A percentile compares a stretch with the other conserved stretches of the same genome.
These are phyloP conservation scores for Trididemnum nubilum DNA, from an alignment of 23 tunicate species.

Conservation along the genomic window DNA sequence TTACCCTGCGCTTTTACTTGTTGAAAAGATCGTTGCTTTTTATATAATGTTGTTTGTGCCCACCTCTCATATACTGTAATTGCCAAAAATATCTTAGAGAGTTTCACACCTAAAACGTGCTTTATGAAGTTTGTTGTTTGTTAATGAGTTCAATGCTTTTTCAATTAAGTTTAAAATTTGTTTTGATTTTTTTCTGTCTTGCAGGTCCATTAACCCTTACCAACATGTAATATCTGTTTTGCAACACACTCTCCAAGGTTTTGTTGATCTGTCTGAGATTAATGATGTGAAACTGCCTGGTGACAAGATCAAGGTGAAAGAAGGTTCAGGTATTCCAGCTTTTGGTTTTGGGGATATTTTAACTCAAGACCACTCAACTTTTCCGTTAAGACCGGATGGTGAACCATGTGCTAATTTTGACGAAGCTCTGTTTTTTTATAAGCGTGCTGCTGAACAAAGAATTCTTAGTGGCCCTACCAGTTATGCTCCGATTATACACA, in stretches of 20 bases:
- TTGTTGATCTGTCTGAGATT: constrained; percentile 23
- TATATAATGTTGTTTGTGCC: too few species aligned
- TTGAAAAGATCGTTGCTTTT: too few species aligned
- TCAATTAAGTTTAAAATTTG: background rate
- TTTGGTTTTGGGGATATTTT: constrained; percentile 84
- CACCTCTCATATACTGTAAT: too few species aligned
- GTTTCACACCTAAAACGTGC: too few species aligned
- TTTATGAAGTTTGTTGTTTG: too few species aligned
- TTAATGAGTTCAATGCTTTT: too few species aligned
- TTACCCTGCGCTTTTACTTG: too few species aligned
- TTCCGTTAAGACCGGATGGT: constrained; percentile 47
- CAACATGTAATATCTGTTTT: constrained; percentile 68
- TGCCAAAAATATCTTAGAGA: too few species aligned
- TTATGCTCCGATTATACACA: constrained; percentile 84
- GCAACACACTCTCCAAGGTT: constrained; percentile 57
- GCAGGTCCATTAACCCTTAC: constrained; percentile 51
- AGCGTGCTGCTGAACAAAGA: constrained; percentile 34
- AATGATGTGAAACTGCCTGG: background rate
- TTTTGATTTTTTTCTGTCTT: background rate
- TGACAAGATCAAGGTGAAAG: background rate
- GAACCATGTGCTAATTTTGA: constrained; percentile 67
- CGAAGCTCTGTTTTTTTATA: constrained; percentile 50
- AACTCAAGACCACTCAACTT: constrained; percentile 69
- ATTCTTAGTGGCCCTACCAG: constrained; percentile 88
- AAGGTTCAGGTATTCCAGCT: constrained; percentile 49